Evolutionary conservation across 2,113 vertebrate species (phyloP), one percentile per base, ranked within the genome.

Genomic region (Percopsis transmontana): DNA sequence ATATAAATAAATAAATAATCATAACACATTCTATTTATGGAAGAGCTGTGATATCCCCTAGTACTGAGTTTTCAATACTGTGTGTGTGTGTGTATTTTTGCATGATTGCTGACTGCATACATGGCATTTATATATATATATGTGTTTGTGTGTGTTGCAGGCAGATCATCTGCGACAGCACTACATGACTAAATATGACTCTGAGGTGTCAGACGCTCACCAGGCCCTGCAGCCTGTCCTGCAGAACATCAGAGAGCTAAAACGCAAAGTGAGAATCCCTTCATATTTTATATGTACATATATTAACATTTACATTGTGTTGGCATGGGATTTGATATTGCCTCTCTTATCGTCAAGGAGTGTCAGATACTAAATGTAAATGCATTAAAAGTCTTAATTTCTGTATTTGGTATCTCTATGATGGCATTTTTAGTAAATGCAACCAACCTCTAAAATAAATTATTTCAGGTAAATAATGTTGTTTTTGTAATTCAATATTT

Each of bases 151-250:
- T 12, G 0, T 48, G 14, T 52, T 56, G 9, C 24, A 99, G 97
- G 94, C 94, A 48, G 94, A 96, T 78, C 95, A 98, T 52, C 95
- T 99, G 21, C 91, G 93, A 33, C 94, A 98, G 44, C 97, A 98
- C 87, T 99, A 99, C 69, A 98, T 99, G 97, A 96, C 93, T 76
- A 99, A 99, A 77, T 97, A 95, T 23, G 95, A 98, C 6, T 93
- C 95, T 0, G 97, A 99, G 84, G 96, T 99, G 2, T 92, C 94
- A 0, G 96, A 98, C 61, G 97, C 96, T 1, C 90, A 94, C 23
- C 95, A 97, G 70, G 95, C 94, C 39, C 82, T 99, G 39, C 95
- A 96, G 66, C 96, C 96, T 0, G 93, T 98, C 55, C 71, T 96
- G 55, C 96, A 96, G 85, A 94, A 92, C 66, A 94, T 98, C 47